Evolutionary conservation across 2,113 vertebrate genomes (phyloP).

Genomic region (Thryonomys swinderianus): DNA sequence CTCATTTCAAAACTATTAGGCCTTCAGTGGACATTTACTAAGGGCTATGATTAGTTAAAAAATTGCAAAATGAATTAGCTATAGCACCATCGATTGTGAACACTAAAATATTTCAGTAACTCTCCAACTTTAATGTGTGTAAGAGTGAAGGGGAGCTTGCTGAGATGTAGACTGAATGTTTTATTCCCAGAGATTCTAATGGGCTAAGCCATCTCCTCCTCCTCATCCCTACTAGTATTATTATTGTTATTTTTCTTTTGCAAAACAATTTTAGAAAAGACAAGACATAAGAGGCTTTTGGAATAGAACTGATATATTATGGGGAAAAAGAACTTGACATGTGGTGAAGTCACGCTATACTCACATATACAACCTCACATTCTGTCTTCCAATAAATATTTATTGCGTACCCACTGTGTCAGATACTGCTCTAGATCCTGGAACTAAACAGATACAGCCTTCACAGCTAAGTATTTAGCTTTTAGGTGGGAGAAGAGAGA

Average conservation of each 20-base stretch:
- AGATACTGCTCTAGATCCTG: neutral
- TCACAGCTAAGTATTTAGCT: neutral
- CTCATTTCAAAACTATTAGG: neutral
- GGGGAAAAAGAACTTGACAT: neutral
- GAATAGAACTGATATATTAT: neutral
- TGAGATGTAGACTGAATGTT: neutral
- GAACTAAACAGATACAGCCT: neutral
- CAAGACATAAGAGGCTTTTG: neutral
- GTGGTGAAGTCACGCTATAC: neutral
- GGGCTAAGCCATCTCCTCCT: neutral
- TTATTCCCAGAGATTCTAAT: neutral
- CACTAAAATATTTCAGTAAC: neutral
- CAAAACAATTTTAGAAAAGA: conserved; percentile 18
- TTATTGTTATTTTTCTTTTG: neutral
- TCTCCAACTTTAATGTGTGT: neutral
- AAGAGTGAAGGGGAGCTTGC: neutral
- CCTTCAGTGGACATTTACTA: conserved; percentile 25
- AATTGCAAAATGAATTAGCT: neutral
- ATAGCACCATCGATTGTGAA: neutral
- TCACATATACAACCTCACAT: too few species aligned
- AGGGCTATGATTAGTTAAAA: conserved; percentile 25
- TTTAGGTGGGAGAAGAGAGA: neutral
- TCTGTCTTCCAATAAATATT: neutral
- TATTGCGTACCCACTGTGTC: neutral
- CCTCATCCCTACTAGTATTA: neutral